Evolutionary conservation across 2,113 vertebrate genomes (phyloP), one percentile per base, ranked within the genome.

Genomic region (Nematolebias whitei): DNA sequence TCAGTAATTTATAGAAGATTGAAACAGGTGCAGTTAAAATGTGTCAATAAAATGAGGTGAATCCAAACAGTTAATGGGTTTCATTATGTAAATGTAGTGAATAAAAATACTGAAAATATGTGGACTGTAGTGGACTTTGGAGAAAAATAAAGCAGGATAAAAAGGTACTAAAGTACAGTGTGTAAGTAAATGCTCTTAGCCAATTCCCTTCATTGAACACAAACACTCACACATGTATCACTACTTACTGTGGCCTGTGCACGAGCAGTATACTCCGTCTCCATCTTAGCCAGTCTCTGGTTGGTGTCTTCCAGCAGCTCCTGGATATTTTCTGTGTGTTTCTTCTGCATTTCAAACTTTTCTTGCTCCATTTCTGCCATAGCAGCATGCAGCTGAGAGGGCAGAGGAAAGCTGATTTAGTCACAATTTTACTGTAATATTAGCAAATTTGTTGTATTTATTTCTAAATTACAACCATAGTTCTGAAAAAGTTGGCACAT

Each of bases 341-440:
- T 94, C 92, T 94, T 97, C 75, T 90, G 94, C 74, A 98, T 79
- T 12, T 91, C 91, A 70, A 96, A 93, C 87, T 98, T 99, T 74
- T 98, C 95, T 87, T 95, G 95, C 80, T 99, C 98, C 93, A 96
- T 93, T 73, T 95, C 92, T 0, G 95, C 88, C 49, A 96, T 82
- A 0, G 93, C 84, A 12, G 62, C 90, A 51, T 97, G 95, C 44
- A 99, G 87, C 98, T 99, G 76, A 5, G 62, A 1, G 43, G 51
- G 22, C 51, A 51, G 66, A 79, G 13, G 11, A 51, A 45, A 19
- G 69, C 10, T 48, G 5, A 12, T 48, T 78, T 52, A 84, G 65
- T 40, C 2, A 62, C 22, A 52, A 1, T 52, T 39, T 44, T 0
- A 15, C 22, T 0, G 4, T 12, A n/a, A 14, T 5, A 15, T 14